phyloP scores from a whole-genome alignment of 2,113 vertebrate species.

The Myotis brandtii region DNA sequence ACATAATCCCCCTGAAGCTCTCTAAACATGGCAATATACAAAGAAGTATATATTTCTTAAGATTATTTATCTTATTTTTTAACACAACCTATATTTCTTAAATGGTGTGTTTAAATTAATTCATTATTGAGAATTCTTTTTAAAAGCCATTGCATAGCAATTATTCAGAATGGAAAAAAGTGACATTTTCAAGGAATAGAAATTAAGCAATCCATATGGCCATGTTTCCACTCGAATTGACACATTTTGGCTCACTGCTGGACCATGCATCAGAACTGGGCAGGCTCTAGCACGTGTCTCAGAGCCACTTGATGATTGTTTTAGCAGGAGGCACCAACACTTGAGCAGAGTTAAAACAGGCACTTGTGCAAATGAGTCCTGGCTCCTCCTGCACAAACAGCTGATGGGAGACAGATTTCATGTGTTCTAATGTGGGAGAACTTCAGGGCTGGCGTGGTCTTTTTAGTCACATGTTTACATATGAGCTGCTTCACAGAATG shows the following conservation, averaged over 20 bases:
- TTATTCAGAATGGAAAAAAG: neutral
- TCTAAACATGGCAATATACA: neutral
- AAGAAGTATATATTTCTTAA: neutral
- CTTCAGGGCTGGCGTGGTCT: neutral
- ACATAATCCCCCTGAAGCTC: neutral
- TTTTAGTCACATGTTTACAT: neutral
- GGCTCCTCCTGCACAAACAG: neutral
- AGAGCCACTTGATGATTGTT: neutral
- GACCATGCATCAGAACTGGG: neutral
- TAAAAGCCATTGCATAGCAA: neutral
- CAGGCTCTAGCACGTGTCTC: neutral
- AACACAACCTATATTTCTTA: neutral
- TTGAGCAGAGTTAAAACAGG: neutral
- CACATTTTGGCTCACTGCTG: neutral
- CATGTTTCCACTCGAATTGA: neutral
- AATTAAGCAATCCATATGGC: slow-evolving; percentile 27
- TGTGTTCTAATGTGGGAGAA: neutral
- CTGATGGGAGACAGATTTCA: slow-evolving; percentile 15
- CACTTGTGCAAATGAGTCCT: neutral
- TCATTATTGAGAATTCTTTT: slow-evolving; percentile 1
- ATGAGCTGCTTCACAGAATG: neutral
- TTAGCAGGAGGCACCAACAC: slow-evolving; percentile 25
- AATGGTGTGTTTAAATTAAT: neutral
- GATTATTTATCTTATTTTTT: neutral
- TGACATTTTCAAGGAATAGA: slow-evolving; percentile 56